Evolutionary conservation across 2,113 vertebrate genomes (phyloP).

Genomic region (Notarius quadriscutis): DNA sequence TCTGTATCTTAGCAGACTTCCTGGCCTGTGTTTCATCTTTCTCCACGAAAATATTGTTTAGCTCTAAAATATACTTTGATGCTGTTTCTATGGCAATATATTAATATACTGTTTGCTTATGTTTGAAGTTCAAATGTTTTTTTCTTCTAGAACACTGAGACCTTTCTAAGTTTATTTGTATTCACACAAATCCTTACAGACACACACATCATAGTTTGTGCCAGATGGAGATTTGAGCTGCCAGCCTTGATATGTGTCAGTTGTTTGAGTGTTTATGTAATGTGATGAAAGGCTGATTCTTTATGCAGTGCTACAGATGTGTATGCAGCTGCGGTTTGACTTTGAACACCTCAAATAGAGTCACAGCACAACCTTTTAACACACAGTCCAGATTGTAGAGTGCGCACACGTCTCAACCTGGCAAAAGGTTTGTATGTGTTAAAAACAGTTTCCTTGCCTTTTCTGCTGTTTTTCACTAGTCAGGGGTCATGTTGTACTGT

Average conservation of each 20-base stretch:
- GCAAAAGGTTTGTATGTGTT: not conserved
- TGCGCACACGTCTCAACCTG: not conserved
- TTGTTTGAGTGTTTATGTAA: slow-evolving; percentile 3
- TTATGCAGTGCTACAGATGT: slow-evolving; percentile 37
- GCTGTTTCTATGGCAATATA: not conserved
- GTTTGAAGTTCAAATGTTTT: not conserved
- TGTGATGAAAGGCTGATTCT: slow-evolving; percentile 23
- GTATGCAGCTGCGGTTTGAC: slow-evolving; percentile 25
- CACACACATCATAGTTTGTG: not conserved
- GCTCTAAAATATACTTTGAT: not conserved
- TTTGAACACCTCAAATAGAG: slow-evolving; percentile 21
- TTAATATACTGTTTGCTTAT: not conserved
- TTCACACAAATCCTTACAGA: not conserved
- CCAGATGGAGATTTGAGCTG: not conserved
- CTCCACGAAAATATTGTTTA: not conserved
- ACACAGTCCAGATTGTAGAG: not conserved
- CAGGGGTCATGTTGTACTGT: not conserved
- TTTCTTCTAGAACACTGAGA: not conserved
- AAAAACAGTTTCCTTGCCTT: not conserved
- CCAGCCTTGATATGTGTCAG: not conserved
- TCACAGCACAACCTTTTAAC: not conserved
- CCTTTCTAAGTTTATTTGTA: not conserved
- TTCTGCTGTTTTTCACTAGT: not conserved
- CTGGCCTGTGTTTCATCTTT: not conserved
- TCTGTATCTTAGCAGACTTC: not conserved